phyloP scores from a whole-genome alignment of 2,797 vertebrate species.

The Serranus cabrilla region DNA sequence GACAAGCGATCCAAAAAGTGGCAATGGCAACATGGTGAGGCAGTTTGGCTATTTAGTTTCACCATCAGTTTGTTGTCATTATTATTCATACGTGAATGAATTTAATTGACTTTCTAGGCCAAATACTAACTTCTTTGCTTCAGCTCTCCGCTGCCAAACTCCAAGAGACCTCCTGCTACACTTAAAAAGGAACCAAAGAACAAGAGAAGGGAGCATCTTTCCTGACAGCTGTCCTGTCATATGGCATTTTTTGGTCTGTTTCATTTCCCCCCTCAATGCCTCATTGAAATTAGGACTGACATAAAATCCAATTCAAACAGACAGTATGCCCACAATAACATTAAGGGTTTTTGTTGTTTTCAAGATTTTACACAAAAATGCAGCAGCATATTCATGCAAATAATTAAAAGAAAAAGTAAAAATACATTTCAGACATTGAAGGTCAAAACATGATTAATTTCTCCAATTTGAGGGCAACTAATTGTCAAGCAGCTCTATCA shows the following conservation, averaged over 20 bases:
- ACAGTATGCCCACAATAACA: conserved; percentile 27
- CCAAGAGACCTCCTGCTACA: conserved; percentile 52
- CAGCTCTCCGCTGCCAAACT: conserved; percentile 47
- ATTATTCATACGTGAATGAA: conserved; percentile 53
- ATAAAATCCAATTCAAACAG: conserved; percentile 52
- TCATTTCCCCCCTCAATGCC: conserved; percentile 56
- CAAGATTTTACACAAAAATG: background rate
- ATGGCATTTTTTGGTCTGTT: conserved; percentile 65
- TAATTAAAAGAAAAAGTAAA: background rate
- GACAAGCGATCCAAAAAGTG: conserved; percentile 38
- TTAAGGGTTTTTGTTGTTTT: conserved; percentile 11
- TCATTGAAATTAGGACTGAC: conserved; percentile 60
- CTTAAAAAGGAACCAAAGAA: conserved; percentile 59
- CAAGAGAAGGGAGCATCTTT: conserved; percentile 59
- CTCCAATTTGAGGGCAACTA: background rate
- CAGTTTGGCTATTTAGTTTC: conserved; percentile 39
- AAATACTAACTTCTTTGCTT: conserved; percentile 53
- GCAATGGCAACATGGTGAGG: conserved; percentile 24
- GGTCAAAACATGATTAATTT: background rate
- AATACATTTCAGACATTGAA: background rate
- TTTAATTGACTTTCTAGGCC: conserved; percentile 68
- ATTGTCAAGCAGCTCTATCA: background rate
- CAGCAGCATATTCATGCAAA: background rate
- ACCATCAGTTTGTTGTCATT: conserved; percentile 51
- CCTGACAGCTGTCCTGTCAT: conserved; percentile 77